Evolutionary conservation across 2,888 invertebrate species (phyloP), one percentile per base, ranked within the genome.

Genomic region (Pristionchus entomophagus): DNA sequence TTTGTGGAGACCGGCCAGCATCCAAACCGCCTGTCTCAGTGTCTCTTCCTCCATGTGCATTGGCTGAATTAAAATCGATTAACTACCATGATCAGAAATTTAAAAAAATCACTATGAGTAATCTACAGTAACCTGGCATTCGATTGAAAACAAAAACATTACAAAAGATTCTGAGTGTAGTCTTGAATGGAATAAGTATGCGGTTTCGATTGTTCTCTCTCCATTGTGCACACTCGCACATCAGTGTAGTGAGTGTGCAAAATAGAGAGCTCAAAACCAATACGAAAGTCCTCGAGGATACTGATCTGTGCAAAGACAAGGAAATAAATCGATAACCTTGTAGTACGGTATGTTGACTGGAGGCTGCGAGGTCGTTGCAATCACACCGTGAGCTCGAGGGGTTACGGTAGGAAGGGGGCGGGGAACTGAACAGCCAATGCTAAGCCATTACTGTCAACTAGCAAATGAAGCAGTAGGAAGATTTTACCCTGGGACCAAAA

Each of bases 21-120:
- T 95, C 92, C 97, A 96, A 84, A 97, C 96, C 93, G 97, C 96
- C 88, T 97, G 96, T 91, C 96, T 96, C 12, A 97, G 96, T 93
- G 96, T 96, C 93, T 97, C 97, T 0, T 96, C 95, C 49, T 95
- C 95, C 85, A 95, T 93, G 91, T 95, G 95, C 87, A 95, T 94
- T 12, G 95, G 95, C 94, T 95, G 91, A 56, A 32, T 26, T 5
- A 22, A 32, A 65, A 65, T 65, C 65, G 32, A 65, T 65, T 2
- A 35, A 38, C 38, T 12, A 69, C 69, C 22, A 12, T 12, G 26
- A 6, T 59, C 59, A 5, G 3, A 29, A 26, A 59, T 26, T 4
- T 12, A 10, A 59, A 26, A 17, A 59, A n/a, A n/a, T 59, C n/a
- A 17, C n/a, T 49, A 49, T 17, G 49, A 12, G 17, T 12, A 45